These are phyloP conservation scores for Acrobasis suavella DNA, from an alignment of 2,888 invertebrate species.

Conservation along the genomic window DNA sequence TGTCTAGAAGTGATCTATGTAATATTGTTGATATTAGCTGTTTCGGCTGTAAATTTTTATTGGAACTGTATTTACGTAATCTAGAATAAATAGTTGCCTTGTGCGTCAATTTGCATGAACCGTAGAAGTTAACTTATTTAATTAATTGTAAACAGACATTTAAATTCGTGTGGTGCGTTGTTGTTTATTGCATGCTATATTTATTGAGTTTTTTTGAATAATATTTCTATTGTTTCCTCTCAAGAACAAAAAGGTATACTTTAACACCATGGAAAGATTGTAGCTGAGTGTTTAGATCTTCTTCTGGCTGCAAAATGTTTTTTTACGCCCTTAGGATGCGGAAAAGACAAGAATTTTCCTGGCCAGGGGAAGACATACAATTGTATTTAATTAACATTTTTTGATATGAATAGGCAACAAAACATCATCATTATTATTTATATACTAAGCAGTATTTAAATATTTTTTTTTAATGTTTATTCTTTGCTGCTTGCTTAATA, in stretches of 20 bases:
- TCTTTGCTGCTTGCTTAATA: not conserved
- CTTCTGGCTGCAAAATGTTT: too few species aligned
- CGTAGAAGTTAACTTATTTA: slow-evolving; percentile 3
- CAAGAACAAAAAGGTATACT: too few species aligned
- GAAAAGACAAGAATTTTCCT: too few species aligned
- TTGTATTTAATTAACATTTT: too few species aligned
- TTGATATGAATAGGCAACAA: not conserved
- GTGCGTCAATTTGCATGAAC: slow-evolving; percentile 18
- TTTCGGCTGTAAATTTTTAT: slow-evolving; percentile 15
- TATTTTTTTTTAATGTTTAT: not conserved
- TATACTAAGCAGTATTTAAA: slow-evolving; percentile 10
- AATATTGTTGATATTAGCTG: slow-evolving; percentile 14
- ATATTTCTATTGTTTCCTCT: too few species aligned
- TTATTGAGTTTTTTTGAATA: too few species aligned
- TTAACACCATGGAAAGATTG: too few species aligned
- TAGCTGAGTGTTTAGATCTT: too few species aligned
- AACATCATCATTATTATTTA: not conserved
- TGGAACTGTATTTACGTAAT: slow-evolving; percentile 10
- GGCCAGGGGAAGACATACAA: too few species aligned
- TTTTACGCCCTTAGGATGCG: too few species aligned
- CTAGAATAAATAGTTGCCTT: slow-evolving; percentile 22
- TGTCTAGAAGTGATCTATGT: slow-evolving; percentile 15
- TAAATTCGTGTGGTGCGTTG: not conserved
- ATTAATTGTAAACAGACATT: not conserved
- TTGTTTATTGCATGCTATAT: not conserved